Evolutionary conservation across 2,888 invertebrate genomes (phyloP), one percentile per base, ranked within the genome.

Genomic region (Platycheirus rosarum): DNA sequence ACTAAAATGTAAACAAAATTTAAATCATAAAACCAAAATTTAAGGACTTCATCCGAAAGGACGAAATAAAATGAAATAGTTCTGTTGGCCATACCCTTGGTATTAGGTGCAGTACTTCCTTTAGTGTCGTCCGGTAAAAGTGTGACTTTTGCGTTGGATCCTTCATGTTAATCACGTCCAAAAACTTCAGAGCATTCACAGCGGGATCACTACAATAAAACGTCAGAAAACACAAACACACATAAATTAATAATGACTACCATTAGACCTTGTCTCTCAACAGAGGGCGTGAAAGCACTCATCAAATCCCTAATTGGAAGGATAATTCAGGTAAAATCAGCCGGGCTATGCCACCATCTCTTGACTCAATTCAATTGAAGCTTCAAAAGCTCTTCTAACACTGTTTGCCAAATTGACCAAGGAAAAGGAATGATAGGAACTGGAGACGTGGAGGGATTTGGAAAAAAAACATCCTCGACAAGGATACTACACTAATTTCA

Each of bases 101-200:
- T 88, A 98, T 96, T 87, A 94, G 94, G 53, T 96, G 97, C 87
- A 98, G 92, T 40, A 95, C 94, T 87, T 97, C 97, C 89, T 95
- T 95, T 80, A 98, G 93, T 8, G 95, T 96, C 86, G 93, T 95
- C 85, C 95, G 94, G 91, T 97, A 97, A 91, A 98, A 98, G 89
- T 97, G 95, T 11, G 94, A 93, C 91, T 97, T 97, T 88, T 96
- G 95, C 71, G 93, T 93, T 0, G 96, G 94, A 89, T 98, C 97
- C 91, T 97, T 97, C 94, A 96, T 95, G 87, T 96, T 95, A 88
- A 98, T 95, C 79, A 96, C 95, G 90, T 99, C 98, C 85, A 99
- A 92, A 88, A 96, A 96, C 91, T 98, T 97, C 86, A 99, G 93
- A 13, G 97, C 97, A 86, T 96, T 95, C 70, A 98, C 96, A 29